A percentile compares a stretch with the other conserved stretches of the same genome.
Conservation (phyloP, 2,888 invertebrate genomes). For the Deroplatys truncata region DNA sequence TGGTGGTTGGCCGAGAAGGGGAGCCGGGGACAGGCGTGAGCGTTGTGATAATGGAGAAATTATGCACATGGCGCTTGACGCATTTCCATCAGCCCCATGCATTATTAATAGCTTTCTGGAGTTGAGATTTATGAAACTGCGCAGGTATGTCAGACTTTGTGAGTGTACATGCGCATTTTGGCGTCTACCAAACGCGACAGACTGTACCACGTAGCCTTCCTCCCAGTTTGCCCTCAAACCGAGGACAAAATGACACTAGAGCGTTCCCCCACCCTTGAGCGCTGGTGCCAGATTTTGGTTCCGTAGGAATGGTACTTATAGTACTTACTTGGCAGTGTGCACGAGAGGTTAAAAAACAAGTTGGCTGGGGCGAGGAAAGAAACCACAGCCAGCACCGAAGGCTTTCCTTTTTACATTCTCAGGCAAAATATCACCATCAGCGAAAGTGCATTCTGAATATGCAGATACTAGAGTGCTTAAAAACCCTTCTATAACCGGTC, state of each 20-base stretch:
- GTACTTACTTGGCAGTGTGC: neutral
- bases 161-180: neutral
- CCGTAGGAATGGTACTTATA: neutral
- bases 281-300: neutral
- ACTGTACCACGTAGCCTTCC: neutral
- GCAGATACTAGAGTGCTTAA: neutral
- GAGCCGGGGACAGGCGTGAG: neutral
- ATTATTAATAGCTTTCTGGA: constrained; percentile 22
- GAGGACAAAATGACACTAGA: neutral
- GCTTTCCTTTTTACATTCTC: neutral
- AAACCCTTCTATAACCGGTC: too few species aligned
- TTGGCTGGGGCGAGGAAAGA: neutral
- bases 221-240: neutral
- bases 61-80: constrained; percentile 17
- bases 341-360: neutral
- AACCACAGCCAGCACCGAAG: neutral
- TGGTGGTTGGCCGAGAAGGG: neutral
- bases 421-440: neutral
- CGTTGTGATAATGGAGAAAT: constrained; percentile 24
- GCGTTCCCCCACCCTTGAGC: neutral
- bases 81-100: constrained; percentile 18
- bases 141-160: constrained; percentile 3
- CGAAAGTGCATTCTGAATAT: neutral
- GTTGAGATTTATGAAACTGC: constrained; percentile 11
- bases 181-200: neutral